phyloP scores from a whole-genome alignment of 1,140 invertebrate genomes.

The Tetraneura akinire region DNA sequence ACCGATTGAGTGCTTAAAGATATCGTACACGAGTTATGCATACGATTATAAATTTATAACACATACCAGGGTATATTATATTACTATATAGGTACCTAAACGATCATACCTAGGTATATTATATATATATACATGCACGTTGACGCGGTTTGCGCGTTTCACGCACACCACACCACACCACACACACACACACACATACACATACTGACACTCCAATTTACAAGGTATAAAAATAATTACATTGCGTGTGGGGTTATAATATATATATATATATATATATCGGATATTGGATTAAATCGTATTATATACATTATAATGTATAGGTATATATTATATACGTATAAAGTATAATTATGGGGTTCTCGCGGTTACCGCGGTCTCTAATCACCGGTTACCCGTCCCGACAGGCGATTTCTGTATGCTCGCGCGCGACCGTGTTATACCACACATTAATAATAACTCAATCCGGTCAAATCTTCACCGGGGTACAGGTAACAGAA shows the following conservation, averaged over 20 bases:
- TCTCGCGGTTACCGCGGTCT: conserved; percentile 47
- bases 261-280: conserved; percentile 30
- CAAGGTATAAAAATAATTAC: conserved; percentile 50
- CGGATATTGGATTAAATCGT: conserved; percentile 6
- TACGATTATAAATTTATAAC: not conserved
- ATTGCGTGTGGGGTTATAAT: not conserved
- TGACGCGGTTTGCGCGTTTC: conserved; percentile 9
- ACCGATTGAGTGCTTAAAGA: too few relatives aligned
- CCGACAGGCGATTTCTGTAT: not conserved
- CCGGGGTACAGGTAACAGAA: not conserved
- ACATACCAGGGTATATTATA: too few relatives aligned
- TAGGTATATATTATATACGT: too few relatives aligned
- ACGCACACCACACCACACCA: not conserved
- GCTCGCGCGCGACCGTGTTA: not conserved
- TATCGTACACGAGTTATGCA: conserved; percentile 46
- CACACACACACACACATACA: not conserved
- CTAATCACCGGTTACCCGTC: conserved; percentile 47
- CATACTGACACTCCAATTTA: conserved; percentile 48
- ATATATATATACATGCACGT: not conserved
- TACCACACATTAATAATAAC: conserved; percentile 40
- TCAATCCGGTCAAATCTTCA: conserved; percentile 38
- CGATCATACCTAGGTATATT: too few relatives aligned
- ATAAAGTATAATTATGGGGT: conserved; percentile 46
- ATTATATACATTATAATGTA: too few relatives aligned
- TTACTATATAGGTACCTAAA: too few relatives aligned